Evolutionary conservation across 2,113 vertebrate species (phyloP).

Genomic region (western clawed frog (Xenopus tropicalis)): UCB_Xtro_10.0 CM004446.2:79096501-79097000

Average conservation of each 20-base stretch:
- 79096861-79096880: neutral
- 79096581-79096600: slow-evolving; percentile 70
- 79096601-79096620: slow-evolving; percentile 68
- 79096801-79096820: slow-evolving; percentile 19
- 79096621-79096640: slow-evolving; percentile 60
- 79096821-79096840: slow-evolving; percentile 11
- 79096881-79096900: neutral
- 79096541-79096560: neutral
- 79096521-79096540: neutral
- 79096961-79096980: no score
- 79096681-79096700: slow-evolving; percentile 65
- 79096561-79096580: slow-evolving; percentile 70
- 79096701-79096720: slow-evolving; percentile 71
- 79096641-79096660: slow-evolving; percentile 63
- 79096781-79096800: slow-evolving; percentile 47
- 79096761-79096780: slow-evolving; percentile 47
- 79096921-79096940: no score
- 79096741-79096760: slow-evolving; percentile 53
- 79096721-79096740: slow-evolving; percentile 61
- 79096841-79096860: neutral
- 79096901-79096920: no score
- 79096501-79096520: neutral
- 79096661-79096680: slow-evolving; percentile 62
- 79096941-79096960: no score
- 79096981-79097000: no score